Base-by-base conservation (phyloP, 2,113 vertebrate species). In the Lophura nycthemera region DNA sequence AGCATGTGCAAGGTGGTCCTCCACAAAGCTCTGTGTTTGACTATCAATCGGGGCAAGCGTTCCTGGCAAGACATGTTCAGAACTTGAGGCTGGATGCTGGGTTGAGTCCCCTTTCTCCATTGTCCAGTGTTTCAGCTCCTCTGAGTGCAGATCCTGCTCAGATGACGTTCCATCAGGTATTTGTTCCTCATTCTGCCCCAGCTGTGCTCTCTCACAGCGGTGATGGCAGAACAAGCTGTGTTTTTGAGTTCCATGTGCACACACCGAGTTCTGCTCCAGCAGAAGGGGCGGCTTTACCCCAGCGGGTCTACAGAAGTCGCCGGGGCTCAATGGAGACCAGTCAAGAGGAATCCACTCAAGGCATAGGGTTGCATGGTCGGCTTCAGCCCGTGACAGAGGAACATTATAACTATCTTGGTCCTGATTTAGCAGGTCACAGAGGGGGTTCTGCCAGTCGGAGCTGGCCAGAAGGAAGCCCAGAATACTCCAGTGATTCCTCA, bases 341-440 rank as follows among this genome's bases (percentile, higher is more conserved):
- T 84, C 97, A 98, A 79, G 99, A 99, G 86, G 99, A 99, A 89
- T 65, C 97, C 27, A 38, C 96, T 73, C 97, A 95, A 81, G 95
- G 97, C 79, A 13, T 88, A 76, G 97, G 97, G 79, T 94, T 90
- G 18, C 98, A 98, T 32, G 96, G 97, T 79, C 98, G 98, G 27
- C 98, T 99, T 47, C 99, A 99, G 97, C 99, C 99, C 7, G 99
- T 99, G 56, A 99, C 98, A 10, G 99, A 99, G 96, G 99, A 99
- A 89, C 98, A 98, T 59, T 98, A 95, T 83, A 87, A 97, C 77
- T 98, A 98, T 69, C 48, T 96, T 42, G 98, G 97, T 88, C 98
- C 98, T 4, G 99, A 99, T 95, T 89, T 98, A 52, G 98, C 97
- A 8, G 89, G 98, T 81, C 98, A 99, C 52, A 97, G 98, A 48